A percentile compares a stretch with the other conserved stretches of the same genome.
These are phyloP conservation scores for Stictonetta naevosa DNA, from an alignment of 2,113 vertebrate genomes.

Conservation along the genomic window DNA sequence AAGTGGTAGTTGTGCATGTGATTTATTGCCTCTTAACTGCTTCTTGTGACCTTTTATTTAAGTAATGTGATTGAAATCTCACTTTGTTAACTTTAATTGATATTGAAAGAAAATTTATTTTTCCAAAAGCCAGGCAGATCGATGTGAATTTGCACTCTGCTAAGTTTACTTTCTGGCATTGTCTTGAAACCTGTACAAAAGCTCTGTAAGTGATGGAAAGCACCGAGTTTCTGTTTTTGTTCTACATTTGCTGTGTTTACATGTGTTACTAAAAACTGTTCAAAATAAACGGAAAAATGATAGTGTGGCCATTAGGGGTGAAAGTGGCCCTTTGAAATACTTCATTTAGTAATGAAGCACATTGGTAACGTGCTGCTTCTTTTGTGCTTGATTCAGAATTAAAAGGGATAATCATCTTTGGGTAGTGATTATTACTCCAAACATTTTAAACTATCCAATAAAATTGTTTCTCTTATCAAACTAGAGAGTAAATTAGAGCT, in stretches of 20 bases:
- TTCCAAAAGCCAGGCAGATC: slow-evolving; percentile 20
- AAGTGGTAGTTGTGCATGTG: not conserved
- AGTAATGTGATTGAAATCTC: slow-evolving; percentile 39
- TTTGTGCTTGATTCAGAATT: slow-evolving; percentile 12
- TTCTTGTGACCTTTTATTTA: slow-evolving; percentile 42
- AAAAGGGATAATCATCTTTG: slow-evolving; percentile 12
- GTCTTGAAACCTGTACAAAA: not conserved
- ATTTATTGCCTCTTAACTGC: slow-evolving; percentile 28
- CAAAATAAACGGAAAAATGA: slow-evolving; percentile 1
- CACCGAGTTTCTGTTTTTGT: not conserved
- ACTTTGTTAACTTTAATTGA: slow-evolving; percentile 66
- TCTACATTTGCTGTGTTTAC: not conserved
- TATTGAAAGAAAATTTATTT: slow-evolving; percentile 55
- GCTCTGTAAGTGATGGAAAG: not conserved
- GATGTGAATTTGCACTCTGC: slow-evolving; percentile 47
- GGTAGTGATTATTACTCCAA: slow-evolving; percentile 1
- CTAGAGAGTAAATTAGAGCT: slow-evolving; percentile 8
- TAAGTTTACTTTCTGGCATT: slow-evolving; percentile 34
- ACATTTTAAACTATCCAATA: slow-evolving; percentile 51
- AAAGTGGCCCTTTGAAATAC: slow-evolving; percentile 3
- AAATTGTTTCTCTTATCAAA: slow-evolving; percentile 51
- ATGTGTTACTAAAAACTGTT: not conserved
- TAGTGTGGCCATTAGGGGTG: not conserved
- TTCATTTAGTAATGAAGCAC: not conserved
- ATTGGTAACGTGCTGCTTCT: not conserved